Evolutionary conservation across 2,113 vertebrate genomes (phyloP), one percentile per base, ranked within the genome.

Genomic region (Zeus faber): DNA sequence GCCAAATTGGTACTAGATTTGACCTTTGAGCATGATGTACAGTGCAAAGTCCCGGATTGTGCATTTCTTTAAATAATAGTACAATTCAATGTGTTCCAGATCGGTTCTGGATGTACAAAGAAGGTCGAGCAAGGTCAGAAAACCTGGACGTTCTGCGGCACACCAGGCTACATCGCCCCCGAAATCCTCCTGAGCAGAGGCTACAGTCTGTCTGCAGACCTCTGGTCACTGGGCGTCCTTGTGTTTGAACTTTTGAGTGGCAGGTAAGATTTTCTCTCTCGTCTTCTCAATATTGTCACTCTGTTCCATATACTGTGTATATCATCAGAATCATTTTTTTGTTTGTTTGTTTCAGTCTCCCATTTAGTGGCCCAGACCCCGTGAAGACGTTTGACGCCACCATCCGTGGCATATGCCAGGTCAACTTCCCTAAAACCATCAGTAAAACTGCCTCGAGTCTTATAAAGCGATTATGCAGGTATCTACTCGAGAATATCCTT

Each of bases 81-180:
- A n/a, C n/a, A n/a, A n/a, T n/a, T n/a, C n/a, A n/a, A n/a, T n/a
- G n/a, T n/a, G n/a, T 41, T 29, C 47, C 57, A 97, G 95, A 94
- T 96, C 49, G 95, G 97, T 82, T 97, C 96, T 88, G 95, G 95
- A 54, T 97, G 97, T 83, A 94, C 95, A 3, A 98, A 97, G 83
- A 96, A 93, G 77, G 92, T 97, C 8, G 83, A 83, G 44, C 88
- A 90, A 53, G 95, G 95, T 10, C 94, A 95, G 76, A 97, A 92
- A 85, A 97, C 95, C 0, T 98, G 95, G 95, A 97, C 95, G 0
- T 98, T 98, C 76, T 98, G 95, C 49, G 95, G 94, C 26, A 97
- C 95, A 5, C 95, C 95, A 1, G 95, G 97, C 57, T 97, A 97
- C 1, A 94, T 97, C 33, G 94, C 95, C 17, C 95, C 95, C 0